Base-by-base conservation (phyloP, 2,113 vertebrate species). In the Murina feae region DNA sequence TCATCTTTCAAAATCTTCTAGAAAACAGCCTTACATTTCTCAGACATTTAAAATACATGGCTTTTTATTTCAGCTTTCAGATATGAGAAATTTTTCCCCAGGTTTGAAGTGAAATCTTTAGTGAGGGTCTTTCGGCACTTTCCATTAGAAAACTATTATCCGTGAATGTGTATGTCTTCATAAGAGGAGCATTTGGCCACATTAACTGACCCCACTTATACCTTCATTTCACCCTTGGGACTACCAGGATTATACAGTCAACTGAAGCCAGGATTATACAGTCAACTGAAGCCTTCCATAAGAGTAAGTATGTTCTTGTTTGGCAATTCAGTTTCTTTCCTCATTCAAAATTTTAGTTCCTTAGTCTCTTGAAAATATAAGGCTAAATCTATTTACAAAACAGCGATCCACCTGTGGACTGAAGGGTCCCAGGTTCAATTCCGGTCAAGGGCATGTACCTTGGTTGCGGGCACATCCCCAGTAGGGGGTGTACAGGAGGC, bases 231-330 rank as follows among this genome's bases (percentile, higher is more conserved):
- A 69, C 84, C 18, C 68, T 86, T 5, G n/a, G 12, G 4, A 76
- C 3, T 37, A 49, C 66, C 44, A 66, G 11, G 14, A 39, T 80
- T 55, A 32, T 21, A 71, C 18, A 63, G 25, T 66, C 65, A 84
- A 58, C 49, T 85, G 25, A 68, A 53, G 44, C 32, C 71, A 80
- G 51, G 55, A 53, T 37, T 60, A 23, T 21, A 71, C 18, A 63
- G 25, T 66, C 65, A 84, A 58, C 49, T 85, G 25, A 68, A 53
- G 44, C 20, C 53, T 83, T 83, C 51, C 53, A 60, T 55, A 37
- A 44, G 39, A 60, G 82, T 94, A 90, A 96, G 96, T 92, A 94
- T 68, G 10, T 13, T 79, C 42, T 90, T 49, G 3, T 79, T 87
- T 74, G 23, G 32, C 63, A 42, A 63, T 35, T 83, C 42, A 44